Evolutionary conservation across 2,113 vertebrate genomes (phyloP).

Genomic region (Rhineura floridana): DNA sequence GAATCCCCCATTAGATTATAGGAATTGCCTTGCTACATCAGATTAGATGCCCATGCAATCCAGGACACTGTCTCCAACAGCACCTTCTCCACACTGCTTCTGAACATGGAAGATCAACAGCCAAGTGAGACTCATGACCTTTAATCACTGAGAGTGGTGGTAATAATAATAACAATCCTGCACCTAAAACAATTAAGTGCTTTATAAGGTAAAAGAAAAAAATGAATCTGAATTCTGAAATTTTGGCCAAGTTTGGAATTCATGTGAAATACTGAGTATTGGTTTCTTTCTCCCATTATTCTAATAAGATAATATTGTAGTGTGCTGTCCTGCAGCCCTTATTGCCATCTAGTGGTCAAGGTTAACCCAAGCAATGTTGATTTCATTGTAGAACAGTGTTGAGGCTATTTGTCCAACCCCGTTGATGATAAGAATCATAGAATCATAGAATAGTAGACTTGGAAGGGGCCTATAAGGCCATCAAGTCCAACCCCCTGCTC

Average conservation of each 20-base stretch:
- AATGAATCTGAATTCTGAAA: neutral
- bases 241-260: neutral
- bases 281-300: neutral
- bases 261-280: neutral
- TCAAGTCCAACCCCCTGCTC: too few species aligned
- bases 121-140: neutral
- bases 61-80: neutral
- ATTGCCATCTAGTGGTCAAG: slow-evolving; percentile 38
- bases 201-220: neutral
- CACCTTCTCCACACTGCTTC: neutral
- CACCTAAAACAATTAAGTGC: neutral
- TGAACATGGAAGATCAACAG: neutral
- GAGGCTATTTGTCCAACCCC: neutral
- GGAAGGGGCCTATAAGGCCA: too few species aligned
- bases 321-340: neutral
- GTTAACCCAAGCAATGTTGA: neutral
- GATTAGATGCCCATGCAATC: neutral
- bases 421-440: neutral
- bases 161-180: neutral
- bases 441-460: too few species aligned
- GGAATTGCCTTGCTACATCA: neutral
- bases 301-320: neutral
- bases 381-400: neutral
- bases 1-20: neutral
- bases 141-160: neutral